Base-by-base conservation (phyloP, 2,797 vertebrate species). In the Scarus forsteni region DNA sequence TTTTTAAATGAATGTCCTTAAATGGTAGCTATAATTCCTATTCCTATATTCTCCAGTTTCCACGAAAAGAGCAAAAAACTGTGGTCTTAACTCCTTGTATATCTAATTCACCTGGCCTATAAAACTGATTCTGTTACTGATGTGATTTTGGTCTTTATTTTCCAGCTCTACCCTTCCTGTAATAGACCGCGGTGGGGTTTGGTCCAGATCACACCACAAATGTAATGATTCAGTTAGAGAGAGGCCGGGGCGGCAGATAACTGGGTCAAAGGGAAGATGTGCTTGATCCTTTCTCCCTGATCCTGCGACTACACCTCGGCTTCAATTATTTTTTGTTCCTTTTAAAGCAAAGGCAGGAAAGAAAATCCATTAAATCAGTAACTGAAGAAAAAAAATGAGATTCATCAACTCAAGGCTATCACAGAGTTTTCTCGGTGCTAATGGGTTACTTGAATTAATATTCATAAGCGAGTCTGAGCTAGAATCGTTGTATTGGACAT, bases 181-280 rank as follows among this genome's bases (percentile, higher is more conserved):
- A 90, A 89, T 80, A 82, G 85, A 85, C 85, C 84, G 78, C 70
- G 15, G 77, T 84, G 88, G 70, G 66, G 75, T 88, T 86, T 89
- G 88, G 76, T 87, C 89, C 57, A 43, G 75, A 86, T 93, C 83
- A 84, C 50, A 73, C 74, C 74, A 67, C 79, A 80, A 73, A 85
- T 85, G 70, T 79, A 87, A 82, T 85, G 89, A 86, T 89, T 85
- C 75, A 77, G 80, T 77, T 77, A 76, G 75, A 86, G 70, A 69
- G 70, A 70, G 70, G 84, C 79, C 75, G 79, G 84, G 74, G 83
- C 61, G 51, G 76, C 79, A 75, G 86, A 92, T 93, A 94, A 91
- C 79, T 92, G 69, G 93, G 92, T 91, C 92, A 91, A 83, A 78
- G 70, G 64, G 70, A 87, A 85, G 70, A 66, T 64, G 60, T 67